These are phyloP conservation scores for Apus apus DNA, from an alignment of 2,113 vertebrate species.

Conservation along the genomic window DNA sequence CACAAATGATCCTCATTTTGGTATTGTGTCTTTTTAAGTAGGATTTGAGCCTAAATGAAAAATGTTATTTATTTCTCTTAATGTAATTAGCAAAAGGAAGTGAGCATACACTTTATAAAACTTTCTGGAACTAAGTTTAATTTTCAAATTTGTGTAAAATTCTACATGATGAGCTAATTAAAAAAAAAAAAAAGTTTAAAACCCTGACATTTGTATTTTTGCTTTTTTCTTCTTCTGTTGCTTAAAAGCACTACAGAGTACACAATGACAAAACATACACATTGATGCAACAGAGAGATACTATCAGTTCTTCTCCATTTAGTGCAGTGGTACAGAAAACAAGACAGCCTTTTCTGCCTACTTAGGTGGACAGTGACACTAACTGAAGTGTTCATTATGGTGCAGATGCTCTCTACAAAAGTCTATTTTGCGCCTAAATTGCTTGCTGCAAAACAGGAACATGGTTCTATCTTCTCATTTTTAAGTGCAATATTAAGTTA, in stretches of 20 bases:
- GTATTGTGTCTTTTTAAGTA: neutral
- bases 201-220: neutral
- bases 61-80: neutral
- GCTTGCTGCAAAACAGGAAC: neutral
- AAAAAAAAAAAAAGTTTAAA: neutral
- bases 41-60: neutral
- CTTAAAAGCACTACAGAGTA: neutral
- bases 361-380: neutral
- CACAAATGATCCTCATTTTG: neutral
- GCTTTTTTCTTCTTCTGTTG: neutral
- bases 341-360: neutral
- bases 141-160: neutral
- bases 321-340: neutral
- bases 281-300: neutral
- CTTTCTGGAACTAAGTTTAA: neutral
- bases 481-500: conserved; percentile 10
- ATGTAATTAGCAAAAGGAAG: neutral
- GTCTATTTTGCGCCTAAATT: conserved; percentile 22
- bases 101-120: neutral
- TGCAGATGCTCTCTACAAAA: conserved; percentile 21
- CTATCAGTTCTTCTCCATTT: conserved; percentile 1
- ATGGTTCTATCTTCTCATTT: neutral
- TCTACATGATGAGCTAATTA: neutral
- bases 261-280: neutral
- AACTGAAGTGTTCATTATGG: neutral